These are phyloP conservation scores for Prionchulus punctatus DNA, from an alignment of 2,888 invertebrate species.

Conservation along the genomic window DNA sequence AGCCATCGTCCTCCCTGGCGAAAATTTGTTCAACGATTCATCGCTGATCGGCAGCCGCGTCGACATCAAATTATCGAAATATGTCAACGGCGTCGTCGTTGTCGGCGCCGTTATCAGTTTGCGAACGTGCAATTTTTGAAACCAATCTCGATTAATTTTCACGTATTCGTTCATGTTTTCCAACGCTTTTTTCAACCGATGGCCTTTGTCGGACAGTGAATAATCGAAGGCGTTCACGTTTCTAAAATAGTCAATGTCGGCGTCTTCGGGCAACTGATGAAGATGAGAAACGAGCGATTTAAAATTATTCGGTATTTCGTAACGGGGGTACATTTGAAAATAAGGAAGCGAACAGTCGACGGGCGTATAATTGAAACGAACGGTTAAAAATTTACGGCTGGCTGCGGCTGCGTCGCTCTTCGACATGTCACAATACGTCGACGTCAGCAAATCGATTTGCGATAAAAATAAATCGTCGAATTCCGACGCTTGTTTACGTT, in stretches of 20 bases:
- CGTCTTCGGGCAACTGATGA: background rate
- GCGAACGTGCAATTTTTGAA: slow-evolving; percentile 3
- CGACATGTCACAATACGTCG: too few species aligned
- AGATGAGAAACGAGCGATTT: background rate
- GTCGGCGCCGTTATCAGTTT: background rate
- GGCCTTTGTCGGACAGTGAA: background rate
- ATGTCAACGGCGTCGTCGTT: too few species aligned
- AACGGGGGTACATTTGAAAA: slow-evolving; percentile 22
- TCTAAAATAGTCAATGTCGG: background rate
- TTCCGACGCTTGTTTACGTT: slow-evolving; percentile 16
- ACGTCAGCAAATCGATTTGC: slow-evolving; percentile 22
- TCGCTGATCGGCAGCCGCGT: background rate
- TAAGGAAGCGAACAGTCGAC: slow-evolving; percentile 19
- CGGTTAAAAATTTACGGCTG: slow-evolving; percentile 17
- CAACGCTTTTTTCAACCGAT: background rate
- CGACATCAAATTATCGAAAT: too few species aligned
- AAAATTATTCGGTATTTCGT: slow-evolving; percentile 18
- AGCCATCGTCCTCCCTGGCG: too few species aligned
- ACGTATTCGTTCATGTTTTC: too few species aligned
- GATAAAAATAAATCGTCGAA: slow-evolving; percentile 21
- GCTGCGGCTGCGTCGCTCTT: background rate
- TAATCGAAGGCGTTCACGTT: background rate
- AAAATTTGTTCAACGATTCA: background rate
- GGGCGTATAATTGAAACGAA: slow-evolving; percentile 24
- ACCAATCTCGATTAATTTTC: background rate